A percentile compares a stretch with the other conserved stretches of the same genome.
Evolutionary conservation across 2,113 vertebrate species (phyloP).

Genomic region (Brachirus orientalis): DNA sequence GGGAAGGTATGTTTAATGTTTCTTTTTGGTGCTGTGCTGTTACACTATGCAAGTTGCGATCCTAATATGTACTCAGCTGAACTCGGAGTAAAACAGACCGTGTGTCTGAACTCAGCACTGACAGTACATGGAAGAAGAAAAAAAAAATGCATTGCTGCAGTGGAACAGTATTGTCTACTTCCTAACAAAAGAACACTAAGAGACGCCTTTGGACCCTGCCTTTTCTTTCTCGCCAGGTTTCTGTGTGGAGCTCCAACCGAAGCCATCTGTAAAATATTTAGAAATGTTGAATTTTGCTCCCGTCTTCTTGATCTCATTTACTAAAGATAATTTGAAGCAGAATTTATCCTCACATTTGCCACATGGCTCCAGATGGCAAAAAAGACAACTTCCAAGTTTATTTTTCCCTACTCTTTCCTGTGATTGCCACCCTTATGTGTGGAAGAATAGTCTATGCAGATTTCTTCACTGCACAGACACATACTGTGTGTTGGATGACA

Average conservation of each 20-base stretch:
- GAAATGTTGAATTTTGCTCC: conserved; percentile 3
- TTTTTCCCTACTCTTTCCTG: no score
- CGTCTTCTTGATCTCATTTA: background rate
- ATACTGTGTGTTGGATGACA: conserved; percentile 26
- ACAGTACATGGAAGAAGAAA: conserved; percentile 29
- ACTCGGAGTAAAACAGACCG: conserved; percentile 28
- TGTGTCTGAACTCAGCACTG: conserved; percentile 30
- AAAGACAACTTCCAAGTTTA: conserved; percentile 56
- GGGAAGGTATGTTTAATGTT: conserved; percentile 32
- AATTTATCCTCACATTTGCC: conserved; percentile 34
- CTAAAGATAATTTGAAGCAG: background rate
- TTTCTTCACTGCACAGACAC: conserved; percentile 38
- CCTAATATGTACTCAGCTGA: conserved; percentile 45
- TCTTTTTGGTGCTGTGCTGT: conserved; percentile 59
- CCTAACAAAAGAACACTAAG: conserved; percentile 50
- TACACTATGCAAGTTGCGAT: conserved; percentile 77
- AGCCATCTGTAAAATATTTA: conserved; percentile 34
- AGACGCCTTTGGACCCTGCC: conserved; percentile 35
- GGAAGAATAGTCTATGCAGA: conserved; percentile 36
- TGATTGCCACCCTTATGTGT: conserved; percentile 45
- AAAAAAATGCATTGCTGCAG: conserved; percentile 37
- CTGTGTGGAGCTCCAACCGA: conserved; percentile 23
- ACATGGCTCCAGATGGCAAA: conserved; percentile 17
- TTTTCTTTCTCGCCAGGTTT: conserved; percentile 36
- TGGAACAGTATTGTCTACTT: conserved; percentile 49